Evolutionary conservation across 1,140 invertebrate genomes (phyloP).

Genomic region (Babylonia areolata): DNA sequence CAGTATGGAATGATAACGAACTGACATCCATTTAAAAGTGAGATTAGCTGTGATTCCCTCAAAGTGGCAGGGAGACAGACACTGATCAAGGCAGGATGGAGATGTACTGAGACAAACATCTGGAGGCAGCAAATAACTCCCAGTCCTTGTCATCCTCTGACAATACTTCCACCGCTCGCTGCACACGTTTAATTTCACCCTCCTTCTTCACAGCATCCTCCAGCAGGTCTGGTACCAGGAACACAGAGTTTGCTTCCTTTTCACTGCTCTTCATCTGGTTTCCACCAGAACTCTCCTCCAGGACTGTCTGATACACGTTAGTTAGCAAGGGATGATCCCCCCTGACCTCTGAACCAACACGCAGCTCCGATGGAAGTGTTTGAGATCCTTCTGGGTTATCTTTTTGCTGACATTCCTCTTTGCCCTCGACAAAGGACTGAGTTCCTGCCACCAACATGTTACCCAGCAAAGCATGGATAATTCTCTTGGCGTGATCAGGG

Average conservation of each 20-base stretch:
- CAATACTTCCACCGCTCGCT: not conserved
- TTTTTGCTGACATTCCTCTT: too few species aligned
- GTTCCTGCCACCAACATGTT: too few species aligned
- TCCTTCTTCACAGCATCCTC: not conserved
- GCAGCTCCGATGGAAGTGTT: not conserved
- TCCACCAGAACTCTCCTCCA: not conserved
- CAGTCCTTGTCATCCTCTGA: conserved; percentile 33
- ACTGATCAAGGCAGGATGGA: not conserved
- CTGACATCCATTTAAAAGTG: too few species aligned
- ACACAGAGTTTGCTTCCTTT: not conserved
- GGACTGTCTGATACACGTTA: not conserved
- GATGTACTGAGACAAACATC: conserved; percentile 27
- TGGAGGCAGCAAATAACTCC: conserved; percentile 19
- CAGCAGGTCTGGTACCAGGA: conserved; percentile 8
- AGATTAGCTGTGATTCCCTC: too few species aligned
- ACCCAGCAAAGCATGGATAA: too few species aligned
- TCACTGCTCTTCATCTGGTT: not conserved
- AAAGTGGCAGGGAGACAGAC: too few species aligned
- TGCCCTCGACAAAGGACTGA: too few species aligned
- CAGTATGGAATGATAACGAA: too few species aligned
- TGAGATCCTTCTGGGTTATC: too few species aligned
- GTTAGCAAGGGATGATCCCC: not conserved
- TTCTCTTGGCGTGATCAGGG: too few species aligned
- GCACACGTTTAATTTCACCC: conserved; percentile 3
- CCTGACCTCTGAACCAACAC: not conserved